Percentiles rank a stretch among this genome's conserved stretches.
These are phyloP conservation scores for Corythaixoides concolor DNA, from an alignment of 2,113 vertebrate genomes.

Conservation along the genomic window DNA sequence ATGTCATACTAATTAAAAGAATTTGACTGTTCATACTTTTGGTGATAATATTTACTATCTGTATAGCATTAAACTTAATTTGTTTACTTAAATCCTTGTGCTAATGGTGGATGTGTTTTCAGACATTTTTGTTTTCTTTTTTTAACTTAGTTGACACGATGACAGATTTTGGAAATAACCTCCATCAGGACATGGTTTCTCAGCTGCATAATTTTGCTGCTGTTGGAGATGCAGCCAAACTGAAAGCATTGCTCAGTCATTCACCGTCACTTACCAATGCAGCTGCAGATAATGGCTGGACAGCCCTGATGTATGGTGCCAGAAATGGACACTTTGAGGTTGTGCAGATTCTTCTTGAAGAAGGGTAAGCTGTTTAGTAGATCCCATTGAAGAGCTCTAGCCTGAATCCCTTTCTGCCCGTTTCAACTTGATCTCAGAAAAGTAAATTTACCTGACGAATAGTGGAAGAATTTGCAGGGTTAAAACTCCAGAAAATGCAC, in stretches of 20 bases:
- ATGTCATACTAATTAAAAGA: rapidly evolving
- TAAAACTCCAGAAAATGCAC: neutral
- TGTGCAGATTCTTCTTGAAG: conserved; percentile 78
- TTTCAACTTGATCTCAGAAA: neutral
- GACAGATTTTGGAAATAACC: conserved; percentile 58
- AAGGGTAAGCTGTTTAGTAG: conserved; percentile 76
- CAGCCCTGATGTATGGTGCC: conserved; percentile 88
- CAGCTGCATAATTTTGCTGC: conserved; percentile 81
- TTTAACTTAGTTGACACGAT: conserved; percentile 45
- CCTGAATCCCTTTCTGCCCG: neutral
- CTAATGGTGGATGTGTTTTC: neutral
- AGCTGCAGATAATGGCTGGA: conserved; percentile 84
- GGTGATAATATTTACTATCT: neutral
- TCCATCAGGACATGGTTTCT: conserved; percentile 72
- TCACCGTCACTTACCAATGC: conserved; percentile 79
- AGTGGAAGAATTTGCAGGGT: neutral
- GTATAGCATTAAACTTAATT: neutral
- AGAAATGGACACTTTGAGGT: conserved; percentile 84
- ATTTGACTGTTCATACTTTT: neutral
- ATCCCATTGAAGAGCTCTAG: neutral
- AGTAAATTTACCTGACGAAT: neutral
- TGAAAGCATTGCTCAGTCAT: conserved; percentile 73
- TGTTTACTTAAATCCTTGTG: neutral
- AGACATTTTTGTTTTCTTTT: neutral
- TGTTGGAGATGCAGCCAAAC: conserved; percentile 75